Conservation (phyloP, 2,113 vertebrate genomes). For the Sminthopsis crassicaudata region DNA sequence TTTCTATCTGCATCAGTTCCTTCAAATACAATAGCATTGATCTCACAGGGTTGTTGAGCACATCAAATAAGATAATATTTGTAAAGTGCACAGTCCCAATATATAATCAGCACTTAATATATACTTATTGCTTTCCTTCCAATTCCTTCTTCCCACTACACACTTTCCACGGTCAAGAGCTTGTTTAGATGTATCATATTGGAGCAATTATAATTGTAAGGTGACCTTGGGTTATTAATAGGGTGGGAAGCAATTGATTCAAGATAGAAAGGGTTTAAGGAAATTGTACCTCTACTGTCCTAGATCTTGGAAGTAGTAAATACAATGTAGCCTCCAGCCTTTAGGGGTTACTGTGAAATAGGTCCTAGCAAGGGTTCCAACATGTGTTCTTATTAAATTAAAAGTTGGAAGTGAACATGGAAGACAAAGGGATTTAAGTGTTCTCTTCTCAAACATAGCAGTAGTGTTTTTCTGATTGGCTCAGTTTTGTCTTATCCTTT, state of each 20-base stretch:
- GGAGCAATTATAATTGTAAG: background rate
- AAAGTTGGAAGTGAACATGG: background rate
- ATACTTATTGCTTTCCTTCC: background rate
- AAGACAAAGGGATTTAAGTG: background rate
- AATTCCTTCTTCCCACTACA: background rate
- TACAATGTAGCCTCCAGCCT: too few species aligned
- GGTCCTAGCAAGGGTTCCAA: background rate
- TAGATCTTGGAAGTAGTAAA: too few species aligned
- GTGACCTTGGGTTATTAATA: too few species aligned
- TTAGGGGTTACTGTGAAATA: background rate
- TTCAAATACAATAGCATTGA: background rate
- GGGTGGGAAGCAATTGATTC: too few species aligned
- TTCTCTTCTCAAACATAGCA: background rate
- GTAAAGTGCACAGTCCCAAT: background rate
- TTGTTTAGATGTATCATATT: background rate
- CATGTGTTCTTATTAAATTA: background rate
- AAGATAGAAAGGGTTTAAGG: too few species aligned
- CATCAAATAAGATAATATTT: background rate
- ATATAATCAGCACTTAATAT: background rate
- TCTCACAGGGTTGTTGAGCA: background rate
- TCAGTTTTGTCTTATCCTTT: background rate
- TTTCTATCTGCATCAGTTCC: background rate
- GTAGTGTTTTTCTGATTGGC: background rate
- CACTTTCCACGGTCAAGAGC: background rate
- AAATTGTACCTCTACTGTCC: too few species aligned